These are phyloP conservation scores for Bolinopsis microptera DNA, from an alignment of 37 sponge, comb jelly and placozoan genomes.

Conservation along the genomic window DNA sequence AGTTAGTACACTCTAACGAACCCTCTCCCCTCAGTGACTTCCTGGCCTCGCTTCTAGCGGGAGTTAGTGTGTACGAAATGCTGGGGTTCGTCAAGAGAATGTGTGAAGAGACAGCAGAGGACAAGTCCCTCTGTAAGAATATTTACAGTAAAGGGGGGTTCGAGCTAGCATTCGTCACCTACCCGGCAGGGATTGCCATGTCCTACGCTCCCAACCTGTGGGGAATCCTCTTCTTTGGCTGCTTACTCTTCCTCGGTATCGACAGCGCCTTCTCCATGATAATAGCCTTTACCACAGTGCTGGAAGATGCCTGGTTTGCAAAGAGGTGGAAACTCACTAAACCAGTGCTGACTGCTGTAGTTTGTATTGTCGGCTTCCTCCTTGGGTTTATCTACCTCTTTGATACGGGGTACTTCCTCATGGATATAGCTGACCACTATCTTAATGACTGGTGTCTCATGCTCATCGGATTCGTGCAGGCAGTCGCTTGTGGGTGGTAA, in stretches of 20 bases:
- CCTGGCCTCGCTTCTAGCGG: neutral
- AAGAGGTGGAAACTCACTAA: neutral
- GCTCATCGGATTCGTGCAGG: neutral
- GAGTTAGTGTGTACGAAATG: constrained; percentile 11
- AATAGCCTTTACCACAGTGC: neutral
- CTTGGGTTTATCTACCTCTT: constrained; percentile 19
- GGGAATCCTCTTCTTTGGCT: constrained; percentile 17
- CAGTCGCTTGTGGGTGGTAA: neutral
- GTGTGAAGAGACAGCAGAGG: neutral
- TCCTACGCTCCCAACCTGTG: neutral
- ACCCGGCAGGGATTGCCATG: neutral
- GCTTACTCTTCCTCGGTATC: neutral
- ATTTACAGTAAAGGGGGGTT: neutral
- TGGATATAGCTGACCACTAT: constrained; percentile 9
- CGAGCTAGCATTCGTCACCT: constrained; percentile 13
- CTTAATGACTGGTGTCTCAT: neutral
- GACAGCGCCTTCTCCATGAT: constrained; percentile 13
- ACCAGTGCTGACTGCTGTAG: neutral
- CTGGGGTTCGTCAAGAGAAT: neutral
- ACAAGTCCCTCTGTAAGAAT: neutral
- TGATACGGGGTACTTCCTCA: neutral
- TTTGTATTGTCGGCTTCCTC: neutral
- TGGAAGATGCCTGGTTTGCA: neutral
- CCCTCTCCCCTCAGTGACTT: too few relatives aligned
- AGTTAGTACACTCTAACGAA: too few relatives aligned